These are phyloP conservation scores for Crenichthys baileyi DNA, from an alignment of 2,797 vertebrate genomes.

Conservation along the genomic window DNA sequence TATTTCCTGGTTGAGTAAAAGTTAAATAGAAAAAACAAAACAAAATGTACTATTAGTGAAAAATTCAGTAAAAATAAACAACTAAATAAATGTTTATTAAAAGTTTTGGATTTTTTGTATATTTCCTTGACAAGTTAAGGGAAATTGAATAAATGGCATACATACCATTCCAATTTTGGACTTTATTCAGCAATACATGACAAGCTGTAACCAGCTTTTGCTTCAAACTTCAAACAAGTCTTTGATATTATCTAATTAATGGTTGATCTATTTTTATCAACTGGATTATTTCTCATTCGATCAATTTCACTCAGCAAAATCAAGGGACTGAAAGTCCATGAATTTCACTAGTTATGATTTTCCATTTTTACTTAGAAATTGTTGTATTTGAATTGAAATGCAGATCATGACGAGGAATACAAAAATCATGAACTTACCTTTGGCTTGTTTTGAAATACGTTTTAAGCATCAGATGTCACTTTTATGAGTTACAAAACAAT, in stretches of 20 bases:
- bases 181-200: not conserved
- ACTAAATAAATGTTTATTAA: not conserved
- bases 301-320: not conserved
- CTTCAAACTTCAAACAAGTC: not conserved
- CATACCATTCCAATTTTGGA: not conserved
- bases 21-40: not conserved
- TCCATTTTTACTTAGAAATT: not conserved
- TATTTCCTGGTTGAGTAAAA: not conserved
- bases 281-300: not conserved
- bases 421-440: not conserved
- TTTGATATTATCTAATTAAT: not conserved
- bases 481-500: not conserved
- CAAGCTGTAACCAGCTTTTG: not conserved
- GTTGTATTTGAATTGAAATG: not conserved
- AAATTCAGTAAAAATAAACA: not conserved
- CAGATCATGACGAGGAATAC: not conserved
- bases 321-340: no score
- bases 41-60: not conserved
- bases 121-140: not conserved
- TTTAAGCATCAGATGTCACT: not conserved
- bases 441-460: not conserved
- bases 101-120: not conserved
- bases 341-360: no score
- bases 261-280: not conserved
- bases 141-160: not conserved